Evolutionary conservation across 2,113 vertebrate species (phyloP).

Genomic region (Proteles cristata): DNA sequence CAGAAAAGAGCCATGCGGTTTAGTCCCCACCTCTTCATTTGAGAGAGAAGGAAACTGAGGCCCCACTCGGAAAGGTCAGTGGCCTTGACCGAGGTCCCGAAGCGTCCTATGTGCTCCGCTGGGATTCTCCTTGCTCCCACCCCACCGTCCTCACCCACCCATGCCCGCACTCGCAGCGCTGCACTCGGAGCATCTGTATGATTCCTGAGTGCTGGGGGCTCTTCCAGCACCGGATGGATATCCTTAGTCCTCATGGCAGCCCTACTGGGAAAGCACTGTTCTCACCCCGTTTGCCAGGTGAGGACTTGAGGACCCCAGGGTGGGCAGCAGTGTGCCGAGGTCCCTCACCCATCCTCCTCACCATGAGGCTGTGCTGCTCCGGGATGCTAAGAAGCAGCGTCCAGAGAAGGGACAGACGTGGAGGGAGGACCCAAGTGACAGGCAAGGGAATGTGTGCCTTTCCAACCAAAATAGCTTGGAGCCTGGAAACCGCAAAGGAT

Average conservation of each 20-base stretch:
- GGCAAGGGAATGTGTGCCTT: too few species aligned
- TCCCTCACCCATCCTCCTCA: not conserved
- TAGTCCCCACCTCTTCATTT: conserved; percentile 36
- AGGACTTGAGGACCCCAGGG: not conserved
- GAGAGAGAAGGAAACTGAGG: conserved; percentile 36
- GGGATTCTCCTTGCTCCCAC: not conserved
- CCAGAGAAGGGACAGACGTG: not conserved
- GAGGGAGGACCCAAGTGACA: not conserved
- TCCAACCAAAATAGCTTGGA: not conserved
- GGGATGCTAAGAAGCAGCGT: not conserved
- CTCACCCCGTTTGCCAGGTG: not conserved
- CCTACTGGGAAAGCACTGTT: not conserved
- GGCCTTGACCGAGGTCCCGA: not conserved
- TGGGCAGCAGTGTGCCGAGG: rapidly evolving
- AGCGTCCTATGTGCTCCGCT: not conserved
- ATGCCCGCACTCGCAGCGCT: not conserved
- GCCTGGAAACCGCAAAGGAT: not conserved
- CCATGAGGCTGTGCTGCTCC: not conserved
- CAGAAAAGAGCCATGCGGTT: conserved; percentile 65
- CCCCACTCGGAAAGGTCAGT: not conserved
- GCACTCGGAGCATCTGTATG: not conserved
- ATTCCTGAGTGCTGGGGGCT: not conserved
- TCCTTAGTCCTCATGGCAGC: not conserved
- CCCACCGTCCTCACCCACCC: not conserved
- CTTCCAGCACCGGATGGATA: not conserved